phyloP scores from a whole-genome alignment of 2,888 invertebrate genomes.

The Zaprionus bogoriensis region DNA sequence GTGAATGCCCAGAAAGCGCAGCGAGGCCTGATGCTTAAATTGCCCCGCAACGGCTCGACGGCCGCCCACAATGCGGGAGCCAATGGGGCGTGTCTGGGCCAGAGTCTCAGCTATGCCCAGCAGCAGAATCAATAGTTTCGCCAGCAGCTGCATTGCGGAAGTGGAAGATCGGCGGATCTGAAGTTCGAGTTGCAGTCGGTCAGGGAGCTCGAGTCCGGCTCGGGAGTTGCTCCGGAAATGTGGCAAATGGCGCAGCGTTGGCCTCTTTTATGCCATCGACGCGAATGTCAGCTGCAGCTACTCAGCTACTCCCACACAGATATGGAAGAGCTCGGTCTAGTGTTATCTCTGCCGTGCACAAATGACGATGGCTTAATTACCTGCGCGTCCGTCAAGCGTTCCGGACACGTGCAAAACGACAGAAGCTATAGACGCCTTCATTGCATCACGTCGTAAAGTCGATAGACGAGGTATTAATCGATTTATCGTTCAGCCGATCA shows the following conservation, averaged over 20 bases:
- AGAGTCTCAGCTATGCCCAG: background rate
- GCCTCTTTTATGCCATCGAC: slow-evolving; percentile 41
- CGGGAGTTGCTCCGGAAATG: slow-evolving; percentile 11
- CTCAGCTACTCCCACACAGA: too few species aligned
- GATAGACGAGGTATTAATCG: background rate
- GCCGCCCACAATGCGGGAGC: slow-evolving; percentile 79
- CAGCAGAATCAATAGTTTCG: slow-evolving; percentile 26
- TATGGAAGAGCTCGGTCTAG: background rate
- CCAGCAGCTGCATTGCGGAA: slow-evolving; percentile 20
- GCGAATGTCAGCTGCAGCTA: slow-evolving; percentile 41
- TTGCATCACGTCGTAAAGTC: background rate
- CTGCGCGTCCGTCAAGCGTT: too few species aligned
- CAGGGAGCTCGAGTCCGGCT: too few species aligned
- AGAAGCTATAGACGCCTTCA: background rate
- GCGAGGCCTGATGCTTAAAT: slow-evolving; percentile 82
- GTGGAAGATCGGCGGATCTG: background rate
- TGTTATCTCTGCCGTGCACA: slow-evolving; percentile 28
- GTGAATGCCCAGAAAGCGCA: slow-evolving; percentile 60
- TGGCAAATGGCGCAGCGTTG: background rate
- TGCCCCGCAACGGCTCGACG: slow-evolving; percentile 73
- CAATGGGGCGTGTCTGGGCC: background rate
- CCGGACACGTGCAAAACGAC: background rate
- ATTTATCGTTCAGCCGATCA: background rate
- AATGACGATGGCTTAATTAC: slow-evolving; percentile 23
- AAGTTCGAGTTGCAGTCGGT: background rate